Evolutionary conservation across 2,888 invertebrate species (phyloP).

Genomic region (Tipula lateralis): DNA sequence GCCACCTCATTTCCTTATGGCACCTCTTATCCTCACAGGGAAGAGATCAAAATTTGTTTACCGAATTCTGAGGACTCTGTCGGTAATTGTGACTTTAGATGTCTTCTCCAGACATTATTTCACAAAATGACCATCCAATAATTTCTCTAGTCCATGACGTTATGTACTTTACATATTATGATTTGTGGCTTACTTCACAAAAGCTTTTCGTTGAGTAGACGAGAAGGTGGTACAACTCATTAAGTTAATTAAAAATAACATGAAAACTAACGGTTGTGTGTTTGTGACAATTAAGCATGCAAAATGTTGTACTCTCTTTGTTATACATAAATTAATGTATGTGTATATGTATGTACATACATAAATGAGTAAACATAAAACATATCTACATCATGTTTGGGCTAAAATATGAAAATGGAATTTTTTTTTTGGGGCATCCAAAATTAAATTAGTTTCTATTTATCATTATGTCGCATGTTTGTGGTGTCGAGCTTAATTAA

Average conservation of each 20-base stretch:
- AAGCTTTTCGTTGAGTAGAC: background rate
- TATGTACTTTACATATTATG: background rate
- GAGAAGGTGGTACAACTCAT: background rate
- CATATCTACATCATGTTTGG: background rate
- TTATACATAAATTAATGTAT: no score
- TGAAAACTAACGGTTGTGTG: background rate
- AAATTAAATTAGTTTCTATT: background rate
- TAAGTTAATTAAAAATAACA: background rate
- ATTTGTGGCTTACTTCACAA: background rate
- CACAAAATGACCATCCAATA: no score
- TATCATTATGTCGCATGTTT: slow-evolving; percentile 5
- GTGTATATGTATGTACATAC: background rate
- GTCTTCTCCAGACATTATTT: no score
- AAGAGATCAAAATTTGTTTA: no score
- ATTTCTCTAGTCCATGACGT: no score
- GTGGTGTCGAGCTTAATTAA: background rate
- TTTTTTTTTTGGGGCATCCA: background rate
- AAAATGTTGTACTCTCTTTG: background rate
- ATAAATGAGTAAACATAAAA: background rate
- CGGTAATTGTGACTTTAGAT: no score
- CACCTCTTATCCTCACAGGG: no score
- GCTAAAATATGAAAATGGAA: background rate
- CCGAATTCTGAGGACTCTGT: no score
- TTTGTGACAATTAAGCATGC: background rate
- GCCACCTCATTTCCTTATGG: no score